phyloP scores from a whole-genome alignment of 1,140 invertebrate species.

The Proales similis region DNA sequence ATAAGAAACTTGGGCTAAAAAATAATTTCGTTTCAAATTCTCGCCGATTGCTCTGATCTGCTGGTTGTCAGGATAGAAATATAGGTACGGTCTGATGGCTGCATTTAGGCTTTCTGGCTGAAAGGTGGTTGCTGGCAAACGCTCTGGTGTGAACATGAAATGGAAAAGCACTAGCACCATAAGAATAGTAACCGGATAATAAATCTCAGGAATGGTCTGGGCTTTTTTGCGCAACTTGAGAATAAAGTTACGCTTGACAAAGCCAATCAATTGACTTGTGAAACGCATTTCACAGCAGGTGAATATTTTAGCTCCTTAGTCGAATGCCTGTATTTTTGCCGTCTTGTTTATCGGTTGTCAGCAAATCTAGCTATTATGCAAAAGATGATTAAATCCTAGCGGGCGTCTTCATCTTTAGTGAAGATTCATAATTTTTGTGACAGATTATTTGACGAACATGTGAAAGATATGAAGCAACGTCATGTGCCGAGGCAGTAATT shows the following conservation, averaged over 20 bases:
- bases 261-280: background rate
- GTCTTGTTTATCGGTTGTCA: background rate
- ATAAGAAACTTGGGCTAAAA: background rate
- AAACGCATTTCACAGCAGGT: background rate
- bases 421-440: background rate
- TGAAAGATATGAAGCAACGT: background rate
- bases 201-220: constrained; percentile 3
- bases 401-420: background rate
- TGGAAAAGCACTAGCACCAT: background rate
- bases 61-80: background rate
- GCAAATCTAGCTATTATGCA: background rate
- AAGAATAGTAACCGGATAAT: constrained; percentile 2
- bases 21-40: background rate
- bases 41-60: background rate
- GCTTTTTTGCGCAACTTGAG: constrained; percentile 12
- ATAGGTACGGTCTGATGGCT: background rate
- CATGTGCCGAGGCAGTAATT: background rate
- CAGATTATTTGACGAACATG: background rate
- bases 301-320: background rate
- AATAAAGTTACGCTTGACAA: constrained; percentile 22
- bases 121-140: background rate
- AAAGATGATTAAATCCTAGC: background rate
- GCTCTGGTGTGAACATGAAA: constrained; percentile 13
- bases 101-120: background rate
- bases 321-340: background rate